Percentiles rank a stretch among this genome's conserved stretches.
These are phyloP conservation scores for Polyommatus iphigenia DNA, from an alignment of 2,888 invertebrate species.

Conservation along the genomic window DNA sequence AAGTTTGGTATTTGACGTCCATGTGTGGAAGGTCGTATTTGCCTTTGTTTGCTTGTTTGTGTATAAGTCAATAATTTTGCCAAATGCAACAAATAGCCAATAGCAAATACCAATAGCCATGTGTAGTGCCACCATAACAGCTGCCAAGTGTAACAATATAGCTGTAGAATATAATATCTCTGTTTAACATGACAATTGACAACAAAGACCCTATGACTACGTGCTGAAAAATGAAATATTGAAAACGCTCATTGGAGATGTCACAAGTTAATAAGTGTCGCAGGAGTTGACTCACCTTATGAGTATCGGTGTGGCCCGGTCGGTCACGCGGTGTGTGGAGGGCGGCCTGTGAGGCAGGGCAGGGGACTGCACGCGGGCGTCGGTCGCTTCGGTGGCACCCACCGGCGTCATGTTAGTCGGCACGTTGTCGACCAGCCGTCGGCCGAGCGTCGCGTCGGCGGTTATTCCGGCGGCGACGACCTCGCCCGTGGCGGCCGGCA, in stretches of 20 bases:
- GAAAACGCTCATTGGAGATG: background rate
- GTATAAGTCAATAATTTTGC: no score
- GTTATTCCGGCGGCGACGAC: slow-evolving; percentile 43
- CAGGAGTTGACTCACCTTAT: slow-evolving; percentile 54
- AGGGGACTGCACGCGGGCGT: slow-evolving; percentile 70
- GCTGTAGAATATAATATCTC: no score
- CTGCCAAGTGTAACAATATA: no score
- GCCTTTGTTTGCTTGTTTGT: no score
- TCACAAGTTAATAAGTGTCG: background rate
- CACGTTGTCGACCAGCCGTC: slow-evolving; percentile 53
- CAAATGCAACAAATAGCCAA: no score
- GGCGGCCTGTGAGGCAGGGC: slow-evolving; percentile 71
- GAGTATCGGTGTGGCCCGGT: slow-evolving; percentile 66
- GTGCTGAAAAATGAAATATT: no score
- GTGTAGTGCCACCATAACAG: no score
- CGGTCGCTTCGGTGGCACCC: slow-evolving; percentile 67
- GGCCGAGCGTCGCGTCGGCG: slow-evolving; percentile 43
- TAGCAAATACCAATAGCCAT: no score
- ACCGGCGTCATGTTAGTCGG: slow-evolving; percentile 62
- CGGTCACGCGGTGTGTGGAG: slow-evolving; percentile 55
- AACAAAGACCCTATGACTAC: no score
- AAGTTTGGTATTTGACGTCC: no score
- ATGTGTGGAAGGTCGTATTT: no score
- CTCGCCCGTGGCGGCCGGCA: slow-evolving; percentile 23
- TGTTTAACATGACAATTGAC: no score